Evolutionary conservation across 1,140 invertebrate genomes (phyloP).

Genomic region (Callitettix versicolor): DNA sequence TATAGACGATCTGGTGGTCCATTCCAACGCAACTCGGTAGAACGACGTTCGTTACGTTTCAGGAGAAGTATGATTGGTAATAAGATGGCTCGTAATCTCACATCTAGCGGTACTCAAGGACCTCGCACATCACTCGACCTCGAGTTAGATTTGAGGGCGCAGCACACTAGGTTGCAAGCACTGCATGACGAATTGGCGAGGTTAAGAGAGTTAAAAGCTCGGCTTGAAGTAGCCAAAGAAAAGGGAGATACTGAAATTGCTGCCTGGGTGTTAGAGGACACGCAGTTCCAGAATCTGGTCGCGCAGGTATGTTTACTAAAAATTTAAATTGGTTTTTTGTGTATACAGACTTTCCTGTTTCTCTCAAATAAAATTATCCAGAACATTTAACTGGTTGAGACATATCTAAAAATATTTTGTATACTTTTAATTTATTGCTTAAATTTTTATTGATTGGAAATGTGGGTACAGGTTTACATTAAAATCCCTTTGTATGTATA

Average conservation of each 20-base stretch:
- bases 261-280: slow-evolving; percentile 75
- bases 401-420: no score
- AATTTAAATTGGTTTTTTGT: no score
- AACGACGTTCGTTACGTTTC: slow-evolving; percentile 77
- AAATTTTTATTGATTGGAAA: no score
- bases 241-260: slow-evolving; percentile 69
- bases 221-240: slow-evolving; percentile 50
- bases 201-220: slow-evolving; percentile 62
- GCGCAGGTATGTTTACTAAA: slow-evolving; percentile 47
- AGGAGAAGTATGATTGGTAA: slow-evolving; percentile 17
- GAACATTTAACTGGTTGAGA: no score
- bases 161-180: slow-evolving; percentile 69
- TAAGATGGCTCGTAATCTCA: background rate
- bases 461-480: no score
- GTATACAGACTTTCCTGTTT: no score
- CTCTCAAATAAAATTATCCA: no score
- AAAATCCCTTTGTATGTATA: no score
- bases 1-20: slow-evolving; percentile 57
- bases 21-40: slow-evolving; percentile 82
- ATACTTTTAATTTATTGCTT: background rate
- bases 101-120: slow-evolving; percentile 10
- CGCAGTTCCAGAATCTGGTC: slow-evolving; percentile 69
- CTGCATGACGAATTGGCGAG: slow-evolving; percentile 73
- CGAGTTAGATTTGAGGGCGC: slow-evolving; percentile 81
- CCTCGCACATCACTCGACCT: slow-evolving; percentile 81